Conservation (phyloP, 2,888 invertebrate species). For the Netelia virgata region DNA sequence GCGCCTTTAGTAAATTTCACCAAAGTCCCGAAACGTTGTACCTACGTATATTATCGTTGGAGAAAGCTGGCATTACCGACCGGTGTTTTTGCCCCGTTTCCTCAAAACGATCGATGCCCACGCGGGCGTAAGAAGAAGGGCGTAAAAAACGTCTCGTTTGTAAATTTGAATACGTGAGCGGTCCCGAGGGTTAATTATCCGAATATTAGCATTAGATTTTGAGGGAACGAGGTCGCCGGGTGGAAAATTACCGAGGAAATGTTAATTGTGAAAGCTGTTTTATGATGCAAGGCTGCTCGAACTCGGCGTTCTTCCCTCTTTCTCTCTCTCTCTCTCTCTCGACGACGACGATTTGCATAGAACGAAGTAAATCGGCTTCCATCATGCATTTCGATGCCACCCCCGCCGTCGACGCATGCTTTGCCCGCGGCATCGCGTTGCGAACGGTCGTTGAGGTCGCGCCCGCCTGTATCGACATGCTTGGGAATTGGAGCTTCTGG, state of each 20-base stretch:
- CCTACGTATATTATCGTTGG: too few relatives aligned
- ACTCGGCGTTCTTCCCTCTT: conserved; percentile 4
- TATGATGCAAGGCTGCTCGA: background rate
- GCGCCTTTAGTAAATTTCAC: too few relatives aligned
- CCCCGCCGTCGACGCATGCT: conserved; percentile 2
- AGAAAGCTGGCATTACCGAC: too few relatives aligned
- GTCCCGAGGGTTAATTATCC: conserved; percentile 12
- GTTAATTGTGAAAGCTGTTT: conserved; percentile 28
- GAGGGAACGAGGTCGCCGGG: background rate
- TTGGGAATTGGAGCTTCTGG: conserved; percentile 82
- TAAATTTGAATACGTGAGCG: background rate
- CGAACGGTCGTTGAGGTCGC: conserved; percentile 61
- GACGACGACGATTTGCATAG: conserved; percentile 9
- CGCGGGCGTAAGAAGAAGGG: too few relatives aligned
- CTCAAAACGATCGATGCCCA: too few relatives aligned
- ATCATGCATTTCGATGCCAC: conserved; percentile 19
- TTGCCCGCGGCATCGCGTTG: conserved; percentile 47
- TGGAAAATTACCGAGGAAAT: conserved; percentile 31
- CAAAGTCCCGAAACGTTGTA: too few relatives aligned
- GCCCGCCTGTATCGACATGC: conserved; percentile 79
- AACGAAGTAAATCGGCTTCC: conserved; percentile 19
- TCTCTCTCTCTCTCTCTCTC: background rate
- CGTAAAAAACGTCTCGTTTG: too few relatives aligned
- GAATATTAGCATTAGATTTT: conserved; percentile 7
- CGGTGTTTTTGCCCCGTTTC: too few relatives aligned